These are phyloP conservation scores for Trogon surrucura DNA, from an alignment of 2,113 vertebrate species.

Conservation along the genomic window DNA sequence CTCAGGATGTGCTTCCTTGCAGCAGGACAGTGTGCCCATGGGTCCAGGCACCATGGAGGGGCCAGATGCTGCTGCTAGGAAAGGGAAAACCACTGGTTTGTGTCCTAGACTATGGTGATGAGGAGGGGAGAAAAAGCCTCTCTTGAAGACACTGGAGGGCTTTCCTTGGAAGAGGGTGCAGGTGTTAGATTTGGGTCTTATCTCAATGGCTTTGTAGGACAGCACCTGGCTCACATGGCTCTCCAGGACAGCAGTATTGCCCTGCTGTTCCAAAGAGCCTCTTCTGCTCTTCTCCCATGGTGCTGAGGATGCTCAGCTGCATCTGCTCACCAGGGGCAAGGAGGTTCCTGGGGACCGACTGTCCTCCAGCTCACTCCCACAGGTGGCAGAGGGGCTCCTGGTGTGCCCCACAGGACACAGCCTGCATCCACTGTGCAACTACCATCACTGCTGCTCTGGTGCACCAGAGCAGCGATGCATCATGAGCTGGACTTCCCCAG, in stretches of 20 bases:
- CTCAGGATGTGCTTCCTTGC: neutral
- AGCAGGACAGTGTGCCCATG: neutral
- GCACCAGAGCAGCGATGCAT: rapidly evolving
- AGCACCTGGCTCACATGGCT: neutral
- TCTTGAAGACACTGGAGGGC: neutral
- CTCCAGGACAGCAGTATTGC: neutral
- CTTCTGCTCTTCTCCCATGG: neutral
- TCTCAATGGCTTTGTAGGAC: neutral
- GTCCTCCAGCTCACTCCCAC: neutral
- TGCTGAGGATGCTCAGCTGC: neutral
- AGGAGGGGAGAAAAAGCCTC: neutral
- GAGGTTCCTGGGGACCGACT: neutral
- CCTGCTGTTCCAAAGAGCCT: neutral
- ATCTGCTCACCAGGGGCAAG: neutral
- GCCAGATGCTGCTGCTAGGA: neutral
- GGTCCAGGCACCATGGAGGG: neutral
- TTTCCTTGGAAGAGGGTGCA: neutral
- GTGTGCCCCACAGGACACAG: neutral
- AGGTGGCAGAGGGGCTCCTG: neutral
- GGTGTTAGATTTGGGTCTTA: neutral
- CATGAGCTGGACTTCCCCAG: neutral
- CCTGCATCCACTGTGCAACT: neutral
- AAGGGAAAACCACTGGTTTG: neutral
- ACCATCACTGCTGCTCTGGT: neutral
- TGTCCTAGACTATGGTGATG: neutral